These are phyloP conservation scores for Elysia crispata DNA, from an alignment of 2,888 invertebrate genomes.

Conservation along the genomic window DNA sequence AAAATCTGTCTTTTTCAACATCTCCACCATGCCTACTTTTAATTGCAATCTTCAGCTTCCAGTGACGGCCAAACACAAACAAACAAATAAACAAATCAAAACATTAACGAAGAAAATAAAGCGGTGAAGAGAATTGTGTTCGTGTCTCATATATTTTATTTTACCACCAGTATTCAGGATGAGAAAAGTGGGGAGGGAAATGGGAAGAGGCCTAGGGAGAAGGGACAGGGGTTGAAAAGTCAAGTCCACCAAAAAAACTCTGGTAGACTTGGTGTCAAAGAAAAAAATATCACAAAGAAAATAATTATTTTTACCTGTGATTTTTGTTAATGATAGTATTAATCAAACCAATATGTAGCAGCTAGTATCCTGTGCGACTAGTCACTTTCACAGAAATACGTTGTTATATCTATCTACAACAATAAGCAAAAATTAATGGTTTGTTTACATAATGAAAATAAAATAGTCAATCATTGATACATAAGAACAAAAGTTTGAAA, in stretches of 20 bases:
- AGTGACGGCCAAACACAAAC: too few relatives aligned
- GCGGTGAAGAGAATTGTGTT: not conserved
- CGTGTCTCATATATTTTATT: constrained; percentile 37
- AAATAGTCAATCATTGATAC: too few relatives aligned
- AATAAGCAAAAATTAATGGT: constrained; percentile 5
- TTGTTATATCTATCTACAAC: constrained; percentile 35
- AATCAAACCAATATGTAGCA: constrained; percentile 34
- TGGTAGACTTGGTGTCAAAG: too few relatives aligned
- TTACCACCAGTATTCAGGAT: constrained; percentile 37
- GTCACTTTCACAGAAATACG: constrained; percentile 37
- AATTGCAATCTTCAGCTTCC: too few relatives aligned
- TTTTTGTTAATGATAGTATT: too few relatives aligned
- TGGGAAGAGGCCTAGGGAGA: not conserved
- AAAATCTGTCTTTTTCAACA: too few relatives aligned
- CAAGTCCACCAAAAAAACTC: too few relatives aligned
- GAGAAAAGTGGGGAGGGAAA: constrained; percentile 18
- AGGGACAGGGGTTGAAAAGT: not conserved
- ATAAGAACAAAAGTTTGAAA: too few relatives aligned
- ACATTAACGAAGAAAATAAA: not conserved
- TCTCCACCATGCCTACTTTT: too few relatives aligned
- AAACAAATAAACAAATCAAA: not conserved
- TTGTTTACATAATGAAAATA: too few relatives aligned
- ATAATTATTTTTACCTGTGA: too few relatives aligned
- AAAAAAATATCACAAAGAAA: too few relatives aligned
- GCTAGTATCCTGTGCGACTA: constrained; percentile 33